Percentiles rank a stretch among this genome's conserved stretches.
phyloP scores from a whole-genome alignment of 2,797 vertebrate genomes.

The Macropodus opercularis region DNA sequence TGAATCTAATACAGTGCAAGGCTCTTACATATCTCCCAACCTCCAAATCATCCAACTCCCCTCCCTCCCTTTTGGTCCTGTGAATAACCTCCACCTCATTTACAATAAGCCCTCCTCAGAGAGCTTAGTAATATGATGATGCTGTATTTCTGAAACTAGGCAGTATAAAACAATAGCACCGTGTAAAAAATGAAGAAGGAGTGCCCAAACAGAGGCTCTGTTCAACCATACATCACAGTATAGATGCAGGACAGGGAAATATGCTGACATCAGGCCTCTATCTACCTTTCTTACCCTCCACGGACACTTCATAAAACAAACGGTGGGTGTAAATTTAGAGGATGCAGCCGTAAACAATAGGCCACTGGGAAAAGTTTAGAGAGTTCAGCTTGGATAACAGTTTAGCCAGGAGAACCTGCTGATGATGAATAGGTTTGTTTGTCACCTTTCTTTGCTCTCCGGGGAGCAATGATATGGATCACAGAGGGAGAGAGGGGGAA shows the following conservation, averaged over 20 bases:
- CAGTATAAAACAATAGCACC: constrained; percentile 76
- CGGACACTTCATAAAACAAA: constrained; percentile 83
- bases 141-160: constrained; percentile 77
- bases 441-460: constrained; percentile 77
- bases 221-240: constrained; percentile 74
- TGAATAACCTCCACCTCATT: constrained; percentile 81
- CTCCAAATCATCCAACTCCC: constrained; percentile 39
- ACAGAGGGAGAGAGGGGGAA: constrained; percentile 63
- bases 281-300: constrained; percentile 77
- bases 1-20: constrained; percentile 24
- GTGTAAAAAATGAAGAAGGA: constrained; percentile 63
- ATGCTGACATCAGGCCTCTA: constrained; percentile 78
- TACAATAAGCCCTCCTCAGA: constrained; percentile 75
- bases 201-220: constrained; percentile 57
- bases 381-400: constrained; percentile 81
- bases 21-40: constrained; percentile 14
- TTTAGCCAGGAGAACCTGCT: constrained; percentile 79
- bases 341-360: constrained; percentile 80
- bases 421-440: constrained; percentile 83
- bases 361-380: constrained; percentile 81
- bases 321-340: constrained; percentile 80
- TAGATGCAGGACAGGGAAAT: constrained; percentile 75
- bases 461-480: constrained; percentile 80
- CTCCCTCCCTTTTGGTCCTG: constrained; percentile 53
- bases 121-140: constrained; percentile 77